Percentiles rank a stretch among this genome's conserved stretches.
These are phyloP conservation scores for Asobara japonica DNA, from an alignment of 1,140 invertebrate species.

Conservation along the genomic window DNA sequence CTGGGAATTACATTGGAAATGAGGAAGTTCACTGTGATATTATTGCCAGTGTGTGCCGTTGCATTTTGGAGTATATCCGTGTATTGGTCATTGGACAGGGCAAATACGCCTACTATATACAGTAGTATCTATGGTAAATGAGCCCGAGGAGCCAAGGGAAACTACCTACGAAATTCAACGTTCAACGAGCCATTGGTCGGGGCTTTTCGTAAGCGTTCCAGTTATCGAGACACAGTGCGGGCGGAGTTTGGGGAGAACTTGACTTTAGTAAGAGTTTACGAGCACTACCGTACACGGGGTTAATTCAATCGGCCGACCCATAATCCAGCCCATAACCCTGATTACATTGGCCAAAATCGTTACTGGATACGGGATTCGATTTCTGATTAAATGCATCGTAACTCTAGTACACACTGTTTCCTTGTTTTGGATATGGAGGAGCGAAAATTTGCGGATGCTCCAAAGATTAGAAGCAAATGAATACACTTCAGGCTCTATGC, in stretches of 20 bases:
- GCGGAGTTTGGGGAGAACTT: slow-evolving; percentile 56
- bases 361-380: slow-evolving; percentile 27
- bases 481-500: no score
- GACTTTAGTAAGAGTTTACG: slow-evolving; percentile 66
- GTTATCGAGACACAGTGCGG: slow-evolving; percentile 55
- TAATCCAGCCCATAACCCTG: slow-evolving; percentile 62
- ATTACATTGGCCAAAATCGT: slow-evolving; percentile 54
- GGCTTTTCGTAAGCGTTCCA: slow-evolving; percentile 21
- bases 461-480: no score
- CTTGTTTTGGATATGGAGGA: background rate
- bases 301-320: slow-evolving; percentile 59
- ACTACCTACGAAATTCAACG: slow-evolving; percentile 40
- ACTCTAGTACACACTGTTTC: background rate
- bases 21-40: background rate
- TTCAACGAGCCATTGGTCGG: slow-evolving; percentile 46
- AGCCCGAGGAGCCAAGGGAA: slow-evolving; percentile 40
- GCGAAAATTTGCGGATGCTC: no score
- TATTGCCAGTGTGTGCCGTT: background rate
- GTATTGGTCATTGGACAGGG: background rate
- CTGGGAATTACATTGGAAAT: background rate
- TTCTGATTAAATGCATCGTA: slow-evolving; percentile 51
- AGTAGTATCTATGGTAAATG: background rate
- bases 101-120: background rate
- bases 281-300: slow-evolving; percentile 59
- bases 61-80: background rate